These are phyloP conservation scores for Styela plicata DNA, from an alignment of 23 tunicate species.

Conservation along the genomic window DNA sequence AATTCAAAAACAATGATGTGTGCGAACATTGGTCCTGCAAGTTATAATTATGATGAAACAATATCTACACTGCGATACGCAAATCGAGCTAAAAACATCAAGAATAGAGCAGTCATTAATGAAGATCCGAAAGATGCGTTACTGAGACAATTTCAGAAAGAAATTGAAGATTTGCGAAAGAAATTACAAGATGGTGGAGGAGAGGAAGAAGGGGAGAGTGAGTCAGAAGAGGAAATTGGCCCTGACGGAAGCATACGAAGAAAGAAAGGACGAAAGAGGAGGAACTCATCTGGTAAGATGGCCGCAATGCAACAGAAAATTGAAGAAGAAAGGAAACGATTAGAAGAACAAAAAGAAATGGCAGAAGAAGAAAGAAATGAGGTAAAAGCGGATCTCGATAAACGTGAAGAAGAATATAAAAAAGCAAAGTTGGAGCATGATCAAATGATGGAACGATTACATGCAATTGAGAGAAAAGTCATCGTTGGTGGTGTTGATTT, in stretches of 20 bases:
- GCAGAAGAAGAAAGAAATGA: slow-evolving; percentile 86
- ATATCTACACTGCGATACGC: slow-evolving; percentile 95
- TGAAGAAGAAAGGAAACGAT: slow-evolving; percentile 59
- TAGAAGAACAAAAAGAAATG: slow-evolving; percentile 86
- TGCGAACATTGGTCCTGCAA: slow-evolving; percentile 98
- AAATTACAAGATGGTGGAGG: slow-evolving; percentile 63
- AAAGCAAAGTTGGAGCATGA: slow-evolving; percentile 87
- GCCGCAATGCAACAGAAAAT: slow-evolving; percentile 69
- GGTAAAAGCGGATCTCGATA: slow-evolving; percentile 68
- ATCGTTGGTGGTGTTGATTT: slow-evolving; percentile 96
- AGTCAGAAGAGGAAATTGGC: slow-evolving; percentile 58
- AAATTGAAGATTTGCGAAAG: slow-evolving; percentile 80
- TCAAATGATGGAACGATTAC: slow-evolving; percentile 69
- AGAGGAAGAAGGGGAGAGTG: slow-evolving; percentile 41
- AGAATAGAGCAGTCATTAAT: slow-evolving; percentile 93
- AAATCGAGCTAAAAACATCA: slow-evolving; percentile 97
- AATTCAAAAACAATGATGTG: slow-evolving; percentile 99
- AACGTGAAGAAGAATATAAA: slow-evolving; percentile 57
- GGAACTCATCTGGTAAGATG: slow-evolving; percentile 41
- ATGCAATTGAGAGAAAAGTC: slow-evolving; percentile 76
- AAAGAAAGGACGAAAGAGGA: slow-evolving; percentile 53
- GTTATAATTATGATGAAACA: slow-evolving; percentile 96
- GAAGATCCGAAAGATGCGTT: slow-evolving; percentile 99
- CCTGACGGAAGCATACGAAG: slow-evolving; percentile 55
- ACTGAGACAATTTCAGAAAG: slow-evolving; percentile 90